phyloP scores from a whole-genome alignment of 2,888 invertebrate genomes.

The Eupeodes luniger region DNA sequence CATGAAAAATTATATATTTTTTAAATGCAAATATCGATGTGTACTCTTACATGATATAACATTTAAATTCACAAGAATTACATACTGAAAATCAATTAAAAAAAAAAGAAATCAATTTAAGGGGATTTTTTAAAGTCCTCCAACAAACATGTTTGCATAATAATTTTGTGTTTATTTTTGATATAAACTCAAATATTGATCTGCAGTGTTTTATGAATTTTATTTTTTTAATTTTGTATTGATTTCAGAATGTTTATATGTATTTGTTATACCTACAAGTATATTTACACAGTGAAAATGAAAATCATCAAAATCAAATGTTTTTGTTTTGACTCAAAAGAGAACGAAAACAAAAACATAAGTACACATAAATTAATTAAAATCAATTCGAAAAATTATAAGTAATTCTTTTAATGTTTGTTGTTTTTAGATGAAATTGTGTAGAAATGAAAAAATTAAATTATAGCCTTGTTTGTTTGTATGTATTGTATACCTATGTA shows the following conservation, averaged over 20 bases:
- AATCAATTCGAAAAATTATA: not conserved
- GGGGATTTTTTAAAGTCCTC: not conserved
- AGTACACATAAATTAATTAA: not conserved
- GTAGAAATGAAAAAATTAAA: not conserved
- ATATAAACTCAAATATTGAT: slow-evolving; percentile 9
- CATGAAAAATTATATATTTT: no score
- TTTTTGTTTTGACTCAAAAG: not conserved
- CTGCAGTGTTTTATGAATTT: not conserved
- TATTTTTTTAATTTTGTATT: not conserved
- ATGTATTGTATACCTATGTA: not conserved
- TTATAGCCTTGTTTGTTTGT: not conserved
- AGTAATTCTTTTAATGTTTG: no score
- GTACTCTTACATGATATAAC: no score
- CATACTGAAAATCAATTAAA: not conserved
- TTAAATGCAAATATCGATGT: no score
- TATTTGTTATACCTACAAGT: no score
- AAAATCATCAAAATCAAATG: slow-evolving; percentile 1
- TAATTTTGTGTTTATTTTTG: not conserved
- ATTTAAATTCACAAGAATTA: not conserved
- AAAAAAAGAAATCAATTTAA: not conserved
- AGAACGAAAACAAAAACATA: not conserved
- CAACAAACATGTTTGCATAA: slow-evolving; percentile 1
- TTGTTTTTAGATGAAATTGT: not conserved
- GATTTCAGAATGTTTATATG: not conserved
- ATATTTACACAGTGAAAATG: not conserved